Base-by-base conservation (phyloP, 2,797 vertebrate species). In the Etheostoma perlongum region DNA sequence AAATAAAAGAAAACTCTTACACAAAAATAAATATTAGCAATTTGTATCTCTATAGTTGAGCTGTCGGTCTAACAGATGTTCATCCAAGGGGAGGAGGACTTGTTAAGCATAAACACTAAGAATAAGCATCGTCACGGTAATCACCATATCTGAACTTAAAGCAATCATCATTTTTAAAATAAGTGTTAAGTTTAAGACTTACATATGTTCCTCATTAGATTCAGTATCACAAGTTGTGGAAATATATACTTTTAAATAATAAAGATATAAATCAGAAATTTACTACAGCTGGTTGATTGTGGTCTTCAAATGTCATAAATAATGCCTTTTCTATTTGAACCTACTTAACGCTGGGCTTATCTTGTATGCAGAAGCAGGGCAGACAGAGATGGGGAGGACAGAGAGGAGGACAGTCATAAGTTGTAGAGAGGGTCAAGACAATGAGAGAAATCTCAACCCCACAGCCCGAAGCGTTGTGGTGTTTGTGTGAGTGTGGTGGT, bases 401-500 rank as follows among this genome's bases (percentile, higher is more conserved):
- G 59, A 33, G 19, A 62, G 44, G n/a, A 62, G n/a, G 48, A 48
- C n/a, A 19, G 54, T 74, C 65, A 30, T 33, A 84, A 58, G 66
- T 42, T 55, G 9, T 15, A 7, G 58, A 59, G 54, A 52, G 78
- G 71, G 48, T 60, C 25, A 18, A 67, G 77, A 82, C 72, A 55
- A 65, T 76, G 60, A 79, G 68, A 84, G 76, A 78, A 81, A 72
- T 27, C 18, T 52, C 30, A 30, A 30, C 40, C n/a, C 61, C 53
- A 46, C 12, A 11, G 3, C 65, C 66, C 64, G 66, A 53, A 60
- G 76, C 55, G 60, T 80, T 74, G 52, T 11, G 47, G 76, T 86
- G 79, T 82, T 83, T 85, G 82, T 82, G 90, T 40, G 76, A 78
- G 72, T 87, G 87, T 40, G 44, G 73, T 57, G 68, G 66, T 61